Base-by-base conservation (phyloP, 2,888 invertebrate genomes). In the Eledone cirrhosa region DNA sequence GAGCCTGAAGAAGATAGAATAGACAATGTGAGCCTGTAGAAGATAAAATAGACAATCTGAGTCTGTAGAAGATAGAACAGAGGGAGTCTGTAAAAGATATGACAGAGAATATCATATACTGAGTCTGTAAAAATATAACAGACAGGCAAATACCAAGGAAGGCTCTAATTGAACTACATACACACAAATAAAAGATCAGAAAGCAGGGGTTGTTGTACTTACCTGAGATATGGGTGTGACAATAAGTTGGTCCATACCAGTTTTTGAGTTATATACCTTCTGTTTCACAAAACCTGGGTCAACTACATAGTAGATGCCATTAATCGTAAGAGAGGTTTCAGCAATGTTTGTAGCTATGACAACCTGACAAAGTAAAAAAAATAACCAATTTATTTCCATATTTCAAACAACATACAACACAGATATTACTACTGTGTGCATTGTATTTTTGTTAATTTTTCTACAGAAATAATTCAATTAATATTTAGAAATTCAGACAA, bases 241-340 rank as follows among this genome's bases (percentile, higher is more conserved):
- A 27, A 99, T 98, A 82, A 99, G 92, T 78, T 98, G 97, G 89
- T 99, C 99, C 98, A 99, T 99, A 27, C 99, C 92, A 24, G 92
- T 91, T 84, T 92, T 92, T 7, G 92, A 91, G 91, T 98, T 98
- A 89, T 98, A 98, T 0, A 98, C 98, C 90, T 99, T 99, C 91
- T 99, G 99, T 90, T 99, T 99, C 0, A 99, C 99, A 91, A 99
- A 99, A 0, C 99, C 99, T 0, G 99, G 99, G 92, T 99, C 99
- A 0, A 99, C 98, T 1, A 99, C 99, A 90, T 99, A 99, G 91
- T 96, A 99, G 82, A 99, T 99, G 0, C 99, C 99, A 90, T 99
- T 99, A 79, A 99, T 99, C 0, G 99, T 99, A 27, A 99, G 92
- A 8, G 98, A 99, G 0, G 99, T 99, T 91, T 99, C 99, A 0